Evolutionary conservation across 2,888 invertebrate genomes (phyloP), one percentile per base, ranked within the genome.

Genomic region (Nephrotoma guestfalica): DNA sequence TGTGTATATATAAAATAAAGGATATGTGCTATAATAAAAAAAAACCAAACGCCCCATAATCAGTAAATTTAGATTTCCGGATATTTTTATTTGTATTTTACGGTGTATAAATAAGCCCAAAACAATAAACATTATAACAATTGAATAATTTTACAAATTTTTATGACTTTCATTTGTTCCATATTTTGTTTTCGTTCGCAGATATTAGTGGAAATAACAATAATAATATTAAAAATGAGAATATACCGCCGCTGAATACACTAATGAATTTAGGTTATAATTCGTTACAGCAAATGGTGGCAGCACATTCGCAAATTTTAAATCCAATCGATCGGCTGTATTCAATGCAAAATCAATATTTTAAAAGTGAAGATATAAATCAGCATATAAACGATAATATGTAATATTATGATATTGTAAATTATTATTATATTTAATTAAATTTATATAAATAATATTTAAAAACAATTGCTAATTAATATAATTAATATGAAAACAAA

Each of bases 271-370:
- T 91, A 87, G 91, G 91, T 87, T 91, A 91, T 88, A 91, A 91
- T 85, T 91, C 92, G 47, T 91, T 91, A 87, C 92, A 91, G 86
- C 91, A 91, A 88, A 89, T 91, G 30, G 91, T 91, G 92, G 92
- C 89, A 88, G 88, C 90, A 84, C 90, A 92, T 41, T 88, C 90
- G 83, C 90, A 92, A 41, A 92, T 93, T 89, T 90, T 93, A 86
- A 94, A 94, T 90, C 94, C 94, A 9, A 94, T 94, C 87, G 94
- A 94, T 91, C 92, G 94, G 83, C 90, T 94, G 15, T 94, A 94
- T 89, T 94, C 94, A 87, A 94, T 94, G 94, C 94, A 94, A 89
- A 94, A 92, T 89, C 94, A 94, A 13, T 94, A 94, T 89, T 94
- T 94, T 90, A 85, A 85, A 45, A 85, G 42, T 15, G 85, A 85